Evolutionary conservation across 1,140 invertebrate genomes (phyloP), one percentile per base, ranked within the genome.

Genomic region (Drosophila yakuba): DNA sequence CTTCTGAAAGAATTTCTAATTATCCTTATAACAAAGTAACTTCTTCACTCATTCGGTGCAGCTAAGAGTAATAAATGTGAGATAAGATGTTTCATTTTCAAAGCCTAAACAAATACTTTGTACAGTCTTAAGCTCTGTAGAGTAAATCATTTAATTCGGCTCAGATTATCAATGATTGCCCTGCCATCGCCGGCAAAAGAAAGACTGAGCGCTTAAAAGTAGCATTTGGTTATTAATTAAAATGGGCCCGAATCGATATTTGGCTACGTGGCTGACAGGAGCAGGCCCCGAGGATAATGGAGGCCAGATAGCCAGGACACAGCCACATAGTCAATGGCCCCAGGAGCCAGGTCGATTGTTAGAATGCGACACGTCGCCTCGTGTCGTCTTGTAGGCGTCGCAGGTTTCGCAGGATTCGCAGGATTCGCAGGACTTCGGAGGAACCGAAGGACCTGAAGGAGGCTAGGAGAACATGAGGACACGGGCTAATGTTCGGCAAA

Each of bases 171-270:
- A 32, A 32, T 50, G n/a, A 32, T 35, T 15, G 35, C 1, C 28
- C 28, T 35, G 2, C 3, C 5, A 51, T 51, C 11, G 20, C 0
- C 2, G 12, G 6, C 4, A 36, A 2, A 17, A 17, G 17, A 25
- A 25, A 15, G 14, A 32, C 20, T 12, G 28, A 8, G 25, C 4
- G 47, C 11, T 6, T 28, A 79, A 73, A 67, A 67, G 74, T 72
- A 55, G 59, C 36, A 63, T 81, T 66, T 83, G 75, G 74, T 79
- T 79, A 89, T 88, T 88, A 88, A 88, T 88, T 88, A 89, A 89
- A 76, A 77, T 74, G 71, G 63, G 66, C 48, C 67, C 28, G 52
- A 89, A 88, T 88, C 83, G 84, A 89, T 86, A 79, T 73, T 80
- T 35, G 32, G 64, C 39, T 66, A 73, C 66, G 76, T 83, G 79